A percentile compares a stretch with the other conserved stretches of the same genome.
These are phyloP conservation scores for Lepidocyrtinus sp. DNA, from an alignment of 2,888 invertebrate genomes.

Conservation along the genomic window DNA sequence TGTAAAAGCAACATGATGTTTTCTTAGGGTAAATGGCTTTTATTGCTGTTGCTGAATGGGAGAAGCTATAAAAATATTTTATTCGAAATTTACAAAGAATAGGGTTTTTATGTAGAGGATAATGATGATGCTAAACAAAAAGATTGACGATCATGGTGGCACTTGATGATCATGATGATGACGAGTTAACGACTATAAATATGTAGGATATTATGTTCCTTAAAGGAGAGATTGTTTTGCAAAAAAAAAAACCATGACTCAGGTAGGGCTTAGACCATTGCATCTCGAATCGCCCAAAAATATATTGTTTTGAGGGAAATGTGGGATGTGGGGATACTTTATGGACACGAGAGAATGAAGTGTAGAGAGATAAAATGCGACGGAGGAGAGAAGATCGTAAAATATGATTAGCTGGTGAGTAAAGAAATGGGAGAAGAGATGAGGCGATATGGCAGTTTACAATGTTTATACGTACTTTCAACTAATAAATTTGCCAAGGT, in stretches of 20 bases:
- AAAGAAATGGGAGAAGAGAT: slow-evolving; percentile 23
- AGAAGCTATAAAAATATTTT: slow-evolving; percentile 41
- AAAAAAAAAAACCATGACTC: not conserved
- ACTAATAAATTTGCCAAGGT: slow-evolving; percentile 40
- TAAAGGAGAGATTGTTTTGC: not conserved
- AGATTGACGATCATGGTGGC: slow-evolving; percentile 56
- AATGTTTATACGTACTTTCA: slow-evolving; percentile 31
- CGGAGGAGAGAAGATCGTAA: slow-evolving; percentile 35
- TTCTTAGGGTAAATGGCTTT: not conserved
- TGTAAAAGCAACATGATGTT: not conserved
- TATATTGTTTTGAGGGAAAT: not conserved
- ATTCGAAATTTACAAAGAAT: slow-evolving; percentile 19
- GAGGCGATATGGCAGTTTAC: slow-evolving; percentile 18
- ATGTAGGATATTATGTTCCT: not conserved
- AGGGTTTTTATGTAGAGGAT: slow-evolving; percentile 15
- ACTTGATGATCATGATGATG: slow-evolving; percentile 38
- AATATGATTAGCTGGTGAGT: slow-evolving; percentile 1
- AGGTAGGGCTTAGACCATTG: not conserved
- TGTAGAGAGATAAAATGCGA: not conserved
- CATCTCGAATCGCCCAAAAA: slow-evolving; percentile 49
- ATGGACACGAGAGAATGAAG: slow-evolving; percentile 40
- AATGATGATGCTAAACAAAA: slow-evolving; percentile 17
- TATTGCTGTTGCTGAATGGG: slow-evolving; percentile 9
- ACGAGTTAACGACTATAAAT: slow-evolving; percentile 8
- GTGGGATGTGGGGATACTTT: slow-evolving; percentile 41